These are phyloP conservation scores for Lineus longissimus DNA, from an alignment of 1,140 invertebrate species.

Conservation along the genomic window DNA sequence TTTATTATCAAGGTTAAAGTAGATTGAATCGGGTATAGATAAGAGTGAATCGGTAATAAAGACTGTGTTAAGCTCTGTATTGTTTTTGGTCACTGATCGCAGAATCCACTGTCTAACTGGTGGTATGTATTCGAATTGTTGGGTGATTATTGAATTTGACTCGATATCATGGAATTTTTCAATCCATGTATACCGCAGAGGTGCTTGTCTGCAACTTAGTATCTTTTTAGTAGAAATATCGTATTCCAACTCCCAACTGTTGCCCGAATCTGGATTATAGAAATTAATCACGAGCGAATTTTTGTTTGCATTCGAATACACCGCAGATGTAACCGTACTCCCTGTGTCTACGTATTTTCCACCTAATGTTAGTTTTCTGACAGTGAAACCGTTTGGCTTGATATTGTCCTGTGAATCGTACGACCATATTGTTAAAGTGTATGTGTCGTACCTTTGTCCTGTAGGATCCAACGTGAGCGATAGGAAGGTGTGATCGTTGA, in stretches of 20 bases:
- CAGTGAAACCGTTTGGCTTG: not conserved
- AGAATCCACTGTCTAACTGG: not conserved
- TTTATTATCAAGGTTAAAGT: not conserved
- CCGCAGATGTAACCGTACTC: not conserved
- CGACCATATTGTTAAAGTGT: not conserved
- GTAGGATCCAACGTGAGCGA: not conserved
- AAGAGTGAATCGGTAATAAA: not conserved
- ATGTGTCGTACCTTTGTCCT: not conserved
- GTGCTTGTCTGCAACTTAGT: not conserved
- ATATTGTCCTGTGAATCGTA: not conserved
- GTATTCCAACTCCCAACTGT: not conserved
- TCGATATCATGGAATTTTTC: not conserved
- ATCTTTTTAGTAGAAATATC: not conserved
- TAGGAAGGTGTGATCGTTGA: not conserved
- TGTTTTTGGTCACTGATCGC: not conserved
- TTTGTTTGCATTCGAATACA: not conserved
- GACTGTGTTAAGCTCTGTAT: not conserved
- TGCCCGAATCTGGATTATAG: too few relatives aligned
- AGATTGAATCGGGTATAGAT: not conserved
- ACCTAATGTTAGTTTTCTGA: constrained; percentile 2
- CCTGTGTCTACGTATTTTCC: not conserved
- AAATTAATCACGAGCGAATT: not conserved
- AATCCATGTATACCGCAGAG: not conserved
- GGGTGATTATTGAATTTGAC: not conserved
- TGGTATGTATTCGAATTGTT: not conserved